A percentile compares a stretch with the other conserved stretches of the same genome.
Conservation (phyloP, 2,113 vertebrate genomes). For the Bufo gargarizans region DNA sequence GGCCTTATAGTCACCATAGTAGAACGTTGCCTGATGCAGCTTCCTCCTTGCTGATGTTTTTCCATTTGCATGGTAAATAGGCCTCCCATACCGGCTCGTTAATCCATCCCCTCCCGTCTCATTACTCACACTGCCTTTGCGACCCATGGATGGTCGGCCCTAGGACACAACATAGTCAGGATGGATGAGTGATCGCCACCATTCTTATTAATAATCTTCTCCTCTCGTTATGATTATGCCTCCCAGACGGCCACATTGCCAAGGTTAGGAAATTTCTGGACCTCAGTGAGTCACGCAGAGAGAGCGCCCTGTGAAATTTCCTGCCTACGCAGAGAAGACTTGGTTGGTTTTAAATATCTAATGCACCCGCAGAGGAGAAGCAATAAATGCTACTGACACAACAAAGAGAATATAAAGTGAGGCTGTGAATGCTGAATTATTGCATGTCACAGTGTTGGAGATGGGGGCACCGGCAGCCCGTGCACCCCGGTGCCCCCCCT, state of each 20-base stretch:
- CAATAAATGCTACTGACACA: conserved; percentile 25
- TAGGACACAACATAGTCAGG: neutral
- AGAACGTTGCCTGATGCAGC: no score
- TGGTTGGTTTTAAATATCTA: conserved; percentile 17
- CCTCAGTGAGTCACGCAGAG: neutral
- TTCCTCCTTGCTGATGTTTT: no score
- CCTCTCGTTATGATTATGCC: neutral
- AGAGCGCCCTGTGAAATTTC: neutral
- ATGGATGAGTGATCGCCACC: neutral
- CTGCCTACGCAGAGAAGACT: neutral
- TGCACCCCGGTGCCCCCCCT: neutral
- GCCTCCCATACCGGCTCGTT: neutral
- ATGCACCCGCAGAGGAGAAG: neutral
- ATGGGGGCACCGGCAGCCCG: neutral
- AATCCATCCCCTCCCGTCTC: neutral
- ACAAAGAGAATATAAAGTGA: conserved; percentile 39
- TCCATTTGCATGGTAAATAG: no score
- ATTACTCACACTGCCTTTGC: neutral
- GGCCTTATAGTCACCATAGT: no score
- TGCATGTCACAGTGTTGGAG: neutral
- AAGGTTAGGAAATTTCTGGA: neutral
- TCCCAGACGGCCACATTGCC: neutral
- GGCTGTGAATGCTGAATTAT: conserved; percentile 20
- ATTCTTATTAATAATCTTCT: neutral
- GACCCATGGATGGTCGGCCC: neutral